Evolutionary conservation across 2,888 invertebrate species (phyloP), one percentile per base, ranked within the genome.

Genomic region (Dusona sp.): DNA sequence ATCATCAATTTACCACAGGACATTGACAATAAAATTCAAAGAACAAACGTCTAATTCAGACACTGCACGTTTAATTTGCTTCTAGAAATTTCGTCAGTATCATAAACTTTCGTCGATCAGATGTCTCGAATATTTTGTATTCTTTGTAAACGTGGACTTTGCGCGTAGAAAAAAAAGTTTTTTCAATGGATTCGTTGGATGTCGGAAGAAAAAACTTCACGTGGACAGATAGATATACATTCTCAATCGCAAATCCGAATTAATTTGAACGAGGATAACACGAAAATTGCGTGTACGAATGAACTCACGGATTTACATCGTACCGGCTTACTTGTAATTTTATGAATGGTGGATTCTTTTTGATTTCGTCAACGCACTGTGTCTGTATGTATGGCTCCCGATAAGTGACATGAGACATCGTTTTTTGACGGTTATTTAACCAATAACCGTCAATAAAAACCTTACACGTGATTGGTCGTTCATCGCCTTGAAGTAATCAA

Each of bases 301-400:
- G 42, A 75, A 25, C 38, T 61, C 36, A 38, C 33, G 22, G 22
- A n/a, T 78, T 78, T 22, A 51, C 68, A 68, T 51, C 19, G 51
- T 33, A 78, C 67, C 78, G 78, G 67, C 78, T 67, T 65, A 68
- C 78, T 78, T 68, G 67, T 54, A 36, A 36, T 54, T 67, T 54
- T 51, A 36, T 78, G 78, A 78, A 78, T 78, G 78, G 78, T 78
- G 36, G 45, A 65, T 67, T 74, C 54, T 38, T 16, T 25, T 42
- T 25, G 57, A 61, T 74, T 19, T 13, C 29, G 33, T 33, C 16
- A 51, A 16, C 25, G n/a, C 9, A 51, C 51, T 11, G 42, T 3
- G 51, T n/a, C n/a, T n/a, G 6, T 51, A 51, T 3, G 65, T 6
- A 57, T 36, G 36, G 2, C 4, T 65, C 36, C 16, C 22, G 68